Conservation (phyloP, 37 sponge, comb jelly and placozoan species). For the Sycon ciliatum region DNA sequence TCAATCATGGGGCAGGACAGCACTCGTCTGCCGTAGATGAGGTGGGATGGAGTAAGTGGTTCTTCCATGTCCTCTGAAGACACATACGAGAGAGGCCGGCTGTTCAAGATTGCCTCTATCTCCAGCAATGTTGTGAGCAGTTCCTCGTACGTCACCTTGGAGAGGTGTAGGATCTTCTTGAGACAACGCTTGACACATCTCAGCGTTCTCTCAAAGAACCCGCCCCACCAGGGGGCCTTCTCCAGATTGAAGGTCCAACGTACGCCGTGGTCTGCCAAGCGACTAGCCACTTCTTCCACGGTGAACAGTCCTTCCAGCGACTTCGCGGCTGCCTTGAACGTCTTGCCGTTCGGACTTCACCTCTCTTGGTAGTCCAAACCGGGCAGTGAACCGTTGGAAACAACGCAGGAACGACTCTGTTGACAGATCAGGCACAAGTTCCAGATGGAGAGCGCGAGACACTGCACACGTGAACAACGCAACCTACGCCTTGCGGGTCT, state of each 20-base stretch:
- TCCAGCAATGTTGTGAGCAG: too few species aligned
- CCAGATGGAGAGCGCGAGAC: neutral
- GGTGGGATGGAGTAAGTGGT: constrained; percentile 29
- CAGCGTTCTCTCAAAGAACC: too few species aligned
- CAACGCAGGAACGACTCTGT: neutral
- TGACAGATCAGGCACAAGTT: too few species aligned
- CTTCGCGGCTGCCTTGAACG: neutral
- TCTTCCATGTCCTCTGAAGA: constrained; percentile 17
- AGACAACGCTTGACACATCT: too few species aligned
- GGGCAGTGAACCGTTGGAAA: neutral
- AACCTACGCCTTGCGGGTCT: neutral
- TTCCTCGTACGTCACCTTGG: too few species aligned
- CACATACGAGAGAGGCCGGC: constrained; percentile 20
- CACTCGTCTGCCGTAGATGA: too few species aligned
- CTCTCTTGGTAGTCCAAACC: neutral
- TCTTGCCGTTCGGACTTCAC: neutral
- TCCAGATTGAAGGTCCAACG: constrained; percentile 18
- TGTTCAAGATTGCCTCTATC: too few species aligned
- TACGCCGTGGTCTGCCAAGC: neutral
- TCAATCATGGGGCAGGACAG: too few species aligned
- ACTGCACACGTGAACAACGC: neutral
- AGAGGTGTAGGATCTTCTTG: too few species aligned
- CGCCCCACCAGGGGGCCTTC: too few species aligned
- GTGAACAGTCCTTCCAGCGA: neutral
- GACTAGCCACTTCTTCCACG: neutral